Evolutionary conservation across 2,797 vertebrate genomes (phyloP), one percentile per base, ranked within the genome.

Genomic region (Alauda arvensis): DNA sequence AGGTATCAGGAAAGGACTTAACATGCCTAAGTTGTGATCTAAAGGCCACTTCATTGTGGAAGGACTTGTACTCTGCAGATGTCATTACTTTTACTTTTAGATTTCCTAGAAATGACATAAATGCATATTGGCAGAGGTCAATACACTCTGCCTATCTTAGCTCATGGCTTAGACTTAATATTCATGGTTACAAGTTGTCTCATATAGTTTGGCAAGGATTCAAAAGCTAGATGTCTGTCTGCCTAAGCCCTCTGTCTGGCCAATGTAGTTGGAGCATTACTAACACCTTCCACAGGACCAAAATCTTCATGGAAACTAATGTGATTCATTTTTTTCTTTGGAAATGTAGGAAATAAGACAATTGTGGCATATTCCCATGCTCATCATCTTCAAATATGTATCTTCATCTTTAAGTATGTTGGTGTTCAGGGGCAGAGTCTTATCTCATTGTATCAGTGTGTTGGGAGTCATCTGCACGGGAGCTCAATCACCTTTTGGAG

Each of bases 1-100:
- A 57, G 43, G 48, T 77, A 91, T 77, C 69, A 71, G 62, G 59
- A 95, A 90, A 61, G 24, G 74, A 43, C n/a, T 88, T 91, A 80
- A 77, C 3, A 28, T 52, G 26, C 31, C 68, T 60, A 43, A 91
- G 23, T 28, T 69, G 18, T 85, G 55, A 76, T 85, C 72, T 78
- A 55, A 75, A 87, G 52, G 25, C 37, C 25, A 29, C 18, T 66
- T 78, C 45, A 60, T 17, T 66, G 37, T 72, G 42, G 31, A 75
- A 91, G 33, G 11, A 72, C n/a, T 53, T 83, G n/a, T 33, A 62
- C 12, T 77, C 52, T 63, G 63, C 56, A 91, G 37, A 83, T 76
- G 49, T 59, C 34, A 72, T 87, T 85, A 66, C 49, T 80, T 80
- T 71, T 39, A 56, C 56, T 56, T 83, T 74, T 77, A 77, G 37